Evolutionary conservation across 2,888 invertebrate genomes (phyloP).

Genomic region (Luffia ferchaultella): DNA sequence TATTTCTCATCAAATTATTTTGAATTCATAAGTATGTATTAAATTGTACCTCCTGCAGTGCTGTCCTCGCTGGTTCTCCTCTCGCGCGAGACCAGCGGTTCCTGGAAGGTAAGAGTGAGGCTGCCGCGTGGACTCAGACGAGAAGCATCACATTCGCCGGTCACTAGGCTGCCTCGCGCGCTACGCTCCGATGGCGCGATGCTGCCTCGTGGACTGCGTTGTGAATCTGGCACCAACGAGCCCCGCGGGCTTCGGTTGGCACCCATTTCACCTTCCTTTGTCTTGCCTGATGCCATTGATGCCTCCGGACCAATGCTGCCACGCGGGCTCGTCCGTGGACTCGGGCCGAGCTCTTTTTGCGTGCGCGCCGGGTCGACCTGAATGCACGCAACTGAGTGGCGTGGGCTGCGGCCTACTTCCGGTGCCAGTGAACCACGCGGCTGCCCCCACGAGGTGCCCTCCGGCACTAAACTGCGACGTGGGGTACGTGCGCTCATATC

Average conservation of each 20-base stretch:
- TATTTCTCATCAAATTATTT: no score
- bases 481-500: constrained; percentile 62
- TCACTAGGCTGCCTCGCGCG: constrained; percentile 46
- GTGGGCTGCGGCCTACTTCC: constrained; percentile 65
- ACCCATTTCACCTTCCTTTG: constrained; percentile 53
- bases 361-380: constrained; percentile 47
- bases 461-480: constrained; percentile 68
- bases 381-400: constrained; percentile 63
- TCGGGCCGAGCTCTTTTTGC: constrained; percentile 57
- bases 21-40: no score
- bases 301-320: constrained; percentile 60
- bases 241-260: constrained; percentile 62
- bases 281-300: constrained; percentile 41
- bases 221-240: constrained; percentile 65
- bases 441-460: constrained; percentile 60
- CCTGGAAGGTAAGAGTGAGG: constrained; percentile 69
- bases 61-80: constrained; percentile 69
- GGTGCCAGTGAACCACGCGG: constrained; percentile 69
- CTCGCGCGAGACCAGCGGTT: constrained; percentile 61
- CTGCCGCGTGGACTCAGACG: constrained; percentile 66
- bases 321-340: constrained; percentile 65
- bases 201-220: constrained; percentile 69
- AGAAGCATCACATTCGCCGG: constrained; percentile 40
- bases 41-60: constrained; percentile 54
- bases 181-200: constrained; percentile 62